These are phyloP conservation scores for Pseudois nayaur DNA, from an alignment of 2,113 vertebrate genomes.

Conservation along the genomic window DNA sequence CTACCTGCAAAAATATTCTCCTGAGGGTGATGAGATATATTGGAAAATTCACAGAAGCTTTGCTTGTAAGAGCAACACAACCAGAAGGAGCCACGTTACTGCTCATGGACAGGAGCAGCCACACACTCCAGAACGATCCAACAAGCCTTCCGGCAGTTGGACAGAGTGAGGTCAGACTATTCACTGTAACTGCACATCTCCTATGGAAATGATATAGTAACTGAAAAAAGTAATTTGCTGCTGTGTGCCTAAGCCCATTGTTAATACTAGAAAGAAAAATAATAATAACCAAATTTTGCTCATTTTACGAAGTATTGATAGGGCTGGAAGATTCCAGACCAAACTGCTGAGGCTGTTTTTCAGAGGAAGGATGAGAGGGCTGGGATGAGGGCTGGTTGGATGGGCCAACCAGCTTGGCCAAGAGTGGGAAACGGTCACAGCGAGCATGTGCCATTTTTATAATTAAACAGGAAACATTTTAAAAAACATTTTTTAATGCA, in stretches of 20 bases:
- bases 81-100: neutral
- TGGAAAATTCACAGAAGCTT: neutral
- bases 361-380: neutral
- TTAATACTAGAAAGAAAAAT: neutral
- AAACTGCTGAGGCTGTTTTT: neutral
- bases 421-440: neutral
- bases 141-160: rapidly evolving
- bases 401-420: neutral
- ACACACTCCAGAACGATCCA: neutral
- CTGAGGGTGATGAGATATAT: rapidly evolving
- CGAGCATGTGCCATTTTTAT: neutral
- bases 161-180: neutral
- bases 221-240: neutral
- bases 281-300: neutral
- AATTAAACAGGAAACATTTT: neutral
- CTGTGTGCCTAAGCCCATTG: neutral
- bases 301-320: neutral
- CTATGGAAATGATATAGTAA: neutral
- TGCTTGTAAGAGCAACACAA: neutral
- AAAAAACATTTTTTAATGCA: neutral
- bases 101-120: neutral
- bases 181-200: neutral
- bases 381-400: neutral
- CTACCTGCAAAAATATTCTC: neutral
- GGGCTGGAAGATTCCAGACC: neutral